Base-by-base conservation (phyloP, 2,113 vertebrate genomes). In the Hystrix brachyura region DNA sequence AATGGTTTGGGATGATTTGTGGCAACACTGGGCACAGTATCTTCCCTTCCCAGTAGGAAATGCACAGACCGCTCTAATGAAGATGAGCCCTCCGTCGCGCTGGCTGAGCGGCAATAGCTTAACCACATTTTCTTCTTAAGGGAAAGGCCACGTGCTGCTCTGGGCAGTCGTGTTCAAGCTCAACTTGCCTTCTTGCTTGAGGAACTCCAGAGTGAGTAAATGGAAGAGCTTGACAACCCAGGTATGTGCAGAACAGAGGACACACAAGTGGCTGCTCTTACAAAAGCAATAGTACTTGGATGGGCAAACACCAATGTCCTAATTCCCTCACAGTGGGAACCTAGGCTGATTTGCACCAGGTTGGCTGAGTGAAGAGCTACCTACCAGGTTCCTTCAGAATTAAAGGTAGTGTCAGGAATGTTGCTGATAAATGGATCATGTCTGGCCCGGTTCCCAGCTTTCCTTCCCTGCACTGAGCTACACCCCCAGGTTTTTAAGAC, bases 131-230 rank as follows among this genome's bases (percentile, higher is more conserved):
- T 69, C 13, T 89, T 72, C 55, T 92, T 25, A 32, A 65, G 46
- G 15, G 32, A 93, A 55, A 60, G 83, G 23, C 19, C 46, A 48
- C 17, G 7, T 82, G 14, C 29, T 74, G 57, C 83, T 94, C 21
- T 62, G 64, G 90, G 80, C 59, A 76, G 13, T 71, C 48, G 65
- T 46, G 64, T 23, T 89, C 15, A 92, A 87, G 43, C 7, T 55
- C 21, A 92, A 14, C 74, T 34, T 57, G 62, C 51, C 57, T 80
- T 74, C 59, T 92, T 65, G 71, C 62, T 79, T 88, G 34, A 96
- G 43, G 17, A 84, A 78, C 48, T 32, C 60, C 46, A 62, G 14
- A 89, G 27, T 23, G 25, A 79, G 43, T 57, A 27, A 12, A 67
- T 51, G 25, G 51, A 17, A 18, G 43, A 87, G 48, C 32, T 48